phyloP scores from a whole-genome alignment of 2,113 vertebrate genomes.

The Passerina amoena region DNA sequence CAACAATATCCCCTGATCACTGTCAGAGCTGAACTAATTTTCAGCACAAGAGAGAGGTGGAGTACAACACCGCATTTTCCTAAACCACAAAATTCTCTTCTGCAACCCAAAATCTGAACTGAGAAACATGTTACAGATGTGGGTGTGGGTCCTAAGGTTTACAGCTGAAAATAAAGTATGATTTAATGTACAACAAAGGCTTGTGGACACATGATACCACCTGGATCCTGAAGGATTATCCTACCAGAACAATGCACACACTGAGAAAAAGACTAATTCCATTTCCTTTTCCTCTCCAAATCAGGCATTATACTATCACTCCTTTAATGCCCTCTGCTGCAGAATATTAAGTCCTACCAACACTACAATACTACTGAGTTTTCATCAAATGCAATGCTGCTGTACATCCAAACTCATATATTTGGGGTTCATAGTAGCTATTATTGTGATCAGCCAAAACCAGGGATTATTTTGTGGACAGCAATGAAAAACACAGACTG shows the following conservation, averaged over 20 bases:
- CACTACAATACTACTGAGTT: not conserved
- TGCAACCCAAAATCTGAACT: not conserved
- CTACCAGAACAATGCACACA: not conserved
- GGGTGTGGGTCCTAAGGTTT: not conserved
- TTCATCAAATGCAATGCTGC: not conserved
- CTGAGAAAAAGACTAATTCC: not conserved
- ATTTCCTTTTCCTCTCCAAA: not conserved
- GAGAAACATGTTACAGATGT: not conserved
- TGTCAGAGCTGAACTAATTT: not conserved
- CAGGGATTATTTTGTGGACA: slow-evolving; percentile 1
- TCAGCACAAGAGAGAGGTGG: not conserved
- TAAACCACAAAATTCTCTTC: slow-evolving; percentile 12
- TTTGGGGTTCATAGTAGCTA: not conserved
- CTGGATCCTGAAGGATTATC: not conserved
- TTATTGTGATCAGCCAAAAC: not conserved
- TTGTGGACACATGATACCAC: not conserved
- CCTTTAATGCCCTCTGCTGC: slow-evolving; percentile 8
- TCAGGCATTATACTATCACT: not conserved
- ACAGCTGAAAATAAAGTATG: not conserved
- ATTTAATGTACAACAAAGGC: not conserved
- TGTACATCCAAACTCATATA: not conserved
- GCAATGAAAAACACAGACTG: not conserved
- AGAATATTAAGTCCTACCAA: slow-evolving; percentile 5
- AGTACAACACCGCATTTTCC: not conserved
- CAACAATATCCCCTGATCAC: not conserved